Base-by-base conservation (phyloP, 2,888 invertebrate genomes). In the Himalopsyche tibetana region DNA sequence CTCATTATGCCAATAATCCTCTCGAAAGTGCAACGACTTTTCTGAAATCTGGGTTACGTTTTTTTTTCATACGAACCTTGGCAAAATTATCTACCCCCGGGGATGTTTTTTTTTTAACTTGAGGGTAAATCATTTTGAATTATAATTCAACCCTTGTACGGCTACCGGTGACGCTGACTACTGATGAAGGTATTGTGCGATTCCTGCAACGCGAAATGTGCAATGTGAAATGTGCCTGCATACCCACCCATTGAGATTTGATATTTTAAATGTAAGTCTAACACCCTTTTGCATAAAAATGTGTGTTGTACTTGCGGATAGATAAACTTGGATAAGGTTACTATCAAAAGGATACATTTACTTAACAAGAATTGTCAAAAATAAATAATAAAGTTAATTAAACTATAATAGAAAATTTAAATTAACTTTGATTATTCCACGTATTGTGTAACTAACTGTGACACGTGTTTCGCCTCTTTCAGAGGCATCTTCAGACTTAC, bases 101-200 rank as follows among this genome's bases (percentile, higher is more conserved):
- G 82, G 84, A 63, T 19, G 83, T 80, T 85, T 83, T 83, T 82
- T 79, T 80, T n/a, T 82, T 63, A 9, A 51, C 83, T 69, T 81
- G 82, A 82, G 86, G 88, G 85, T 88, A 86, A 88, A 88, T 86
- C 84, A 88, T 88, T 88, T 88, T 87, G 85, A 86, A 88, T 87
- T 87, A 84, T 85, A 87, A 88, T 88, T 83, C 69, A 63, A 88
- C 87, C 88, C 88, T 86, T 86, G 51, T 38, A 56, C 36, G 45
- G 80, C 86, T 69, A 63, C 84, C 82, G 82, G 63, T 19, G 19
- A 63, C 63, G 63, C 19, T 6, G 79, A 82, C 69, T 87, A 28
- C 63, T 87, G 85, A 79, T 86, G 84, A 86, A 83, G 81, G 83
- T 82, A 86, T 86, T 88, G 85, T 87, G 85, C 82, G 56, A 36